These are phyloP conservation scores for Andrena bucephala DNA, from an alignment of 2,888 invertebrate genomes.

Conservation along the genomic window DNA sequence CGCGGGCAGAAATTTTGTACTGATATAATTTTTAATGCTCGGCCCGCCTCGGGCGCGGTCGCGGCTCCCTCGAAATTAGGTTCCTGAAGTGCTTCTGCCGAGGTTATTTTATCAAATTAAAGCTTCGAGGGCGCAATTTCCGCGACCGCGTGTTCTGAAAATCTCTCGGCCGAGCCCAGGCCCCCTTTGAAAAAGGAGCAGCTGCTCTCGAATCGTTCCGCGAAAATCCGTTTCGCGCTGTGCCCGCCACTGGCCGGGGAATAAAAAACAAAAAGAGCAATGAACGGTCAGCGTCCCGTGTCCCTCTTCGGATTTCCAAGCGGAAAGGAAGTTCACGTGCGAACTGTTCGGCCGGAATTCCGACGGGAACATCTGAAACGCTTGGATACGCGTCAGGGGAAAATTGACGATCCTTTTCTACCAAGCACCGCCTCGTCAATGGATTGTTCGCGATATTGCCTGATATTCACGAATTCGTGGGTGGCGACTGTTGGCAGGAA, in stretches of 20 bases:
- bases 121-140: slow-evolving; percentile 12
- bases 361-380: no score
- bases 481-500: no score
- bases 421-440: no score
- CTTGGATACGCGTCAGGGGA: not conserved
- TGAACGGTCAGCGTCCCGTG: not conserved
- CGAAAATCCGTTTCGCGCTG: slow-evolving; percentile 14
- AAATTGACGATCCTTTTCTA: not conserved
- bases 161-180: slow-evolving; percentile 7
- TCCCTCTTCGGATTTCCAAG: not conserved
- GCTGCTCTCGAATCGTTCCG: not conserved
- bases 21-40: slow-evolving; percentile 1
- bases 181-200: slow-evolving; percentile 17
- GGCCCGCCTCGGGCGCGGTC: not conserved
- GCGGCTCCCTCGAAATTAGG: slow-evolving; percentile 35
- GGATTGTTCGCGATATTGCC: no score
- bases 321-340: slow-evolving; percentile 6
- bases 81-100: slow-evolving; percentile 22
- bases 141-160: slow-evolving; percentile 25
- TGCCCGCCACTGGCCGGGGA: not conserved
- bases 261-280: no score
- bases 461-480: no score
- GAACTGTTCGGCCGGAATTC: not conserved
- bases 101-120: slow-evolving; percentile 40
- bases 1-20: not conserved